Evolutionary conservation across 2,888 invertebrate genomes (phyloP), one percentile per base, ranked within the genome.

Genomic region (Entomobrya proxima): DNA sequence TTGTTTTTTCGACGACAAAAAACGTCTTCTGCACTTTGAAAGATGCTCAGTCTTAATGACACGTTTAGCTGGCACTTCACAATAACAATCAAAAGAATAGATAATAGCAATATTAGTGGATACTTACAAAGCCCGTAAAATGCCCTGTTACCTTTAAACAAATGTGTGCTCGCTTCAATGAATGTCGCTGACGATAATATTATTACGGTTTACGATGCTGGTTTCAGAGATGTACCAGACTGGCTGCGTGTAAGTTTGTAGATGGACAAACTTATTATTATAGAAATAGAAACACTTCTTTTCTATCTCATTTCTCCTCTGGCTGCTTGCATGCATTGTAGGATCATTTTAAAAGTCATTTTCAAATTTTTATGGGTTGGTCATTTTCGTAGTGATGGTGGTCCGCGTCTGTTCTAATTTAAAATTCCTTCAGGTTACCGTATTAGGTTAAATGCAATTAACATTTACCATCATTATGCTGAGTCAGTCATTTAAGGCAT

Each of bases 391-490:
- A 44, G 69, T 84, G 74, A 52, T 74, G 84, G 84, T 84, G 84
- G 84, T 84, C 84, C 76, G 69, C 77, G 84, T 84, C 84, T 84
- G 84, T 84, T 84, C 84, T 77, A 84, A 84, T 84, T 84, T 84
- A 84, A 84, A 84, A 84, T 84, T 84, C 84, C 84, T 84, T 84
- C 84, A 55, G 84, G 84, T 86, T 84, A 75, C 86, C 86, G 83
- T 86, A 83, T 86, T 86, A 86, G 86, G 86, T 76, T 86, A 86
- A 83, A 86, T 86, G 83, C 76, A 86, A 86, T 86, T 86, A 86
- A 86, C 83, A 86, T 84, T 84, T 84, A 84, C 69, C 77, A 84
- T 84, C 84, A 84, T 84, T 84, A 84, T 84, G 77, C 84, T 72
- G 84, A 84, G 69, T 77, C 84, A 84, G 84, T 84, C 84, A 84